Base-by-base conservation (phyloP, 2,888 invertebrate species). In the Allygus modestus region DNA sequence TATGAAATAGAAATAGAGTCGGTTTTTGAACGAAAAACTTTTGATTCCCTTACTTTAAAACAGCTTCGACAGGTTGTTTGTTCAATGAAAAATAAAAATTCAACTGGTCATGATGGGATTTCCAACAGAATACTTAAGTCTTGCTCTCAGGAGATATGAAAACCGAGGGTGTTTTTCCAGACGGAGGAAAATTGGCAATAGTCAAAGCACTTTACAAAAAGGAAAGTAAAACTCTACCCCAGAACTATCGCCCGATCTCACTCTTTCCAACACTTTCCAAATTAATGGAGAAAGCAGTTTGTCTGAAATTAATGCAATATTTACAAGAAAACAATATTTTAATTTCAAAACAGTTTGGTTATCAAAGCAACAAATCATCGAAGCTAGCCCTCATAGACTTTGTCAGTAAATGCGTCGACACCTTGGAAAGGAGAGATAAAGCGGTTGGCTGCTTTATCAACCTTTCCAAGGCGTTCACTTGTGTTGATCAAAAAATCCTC, bases 321-420 rank as follows among this genome's bases (percentile, higher is more conserved):
- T 69, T 69, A 9, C 12, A 69, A 23, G 69, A 69, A 31, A 15
- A 7, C 46, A 12, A 7, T 37, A 7, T 37, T 1, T 46, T 46
- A 9, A 20, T 54, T 54, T 23, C 54, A 1, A 54, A 54, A 2
- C 23, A 54, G 20, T 54, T 54, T 11, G 23, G 54, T 23, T 54
- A 23, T 11, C 23, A 31, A 7, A 69, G 31, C 2, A n/a, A 28
- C 7, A 69, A 69, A 69, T 31, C 69, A 1, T 31, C 69, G 1
- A 54, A 54, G 54, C 54, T 54, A 20, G 23, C 1, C 37, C 37
- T 69, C 5, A 69, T 69, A 20, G 69, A 69, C 17, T 69, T 69
- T 69, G 33, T 69, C 69, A 69, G 31, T 69, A 69, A 69, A n/a
- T 69, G 69, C 69, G 31, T 69, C 17, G 69, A 69, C 31, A n/a